A percentile compares a stretch with the other conserved stretches of the same genome.
Conservation (phyloP, 92 coral and sea anemone genomes). For the Porites lobata region DNA sequence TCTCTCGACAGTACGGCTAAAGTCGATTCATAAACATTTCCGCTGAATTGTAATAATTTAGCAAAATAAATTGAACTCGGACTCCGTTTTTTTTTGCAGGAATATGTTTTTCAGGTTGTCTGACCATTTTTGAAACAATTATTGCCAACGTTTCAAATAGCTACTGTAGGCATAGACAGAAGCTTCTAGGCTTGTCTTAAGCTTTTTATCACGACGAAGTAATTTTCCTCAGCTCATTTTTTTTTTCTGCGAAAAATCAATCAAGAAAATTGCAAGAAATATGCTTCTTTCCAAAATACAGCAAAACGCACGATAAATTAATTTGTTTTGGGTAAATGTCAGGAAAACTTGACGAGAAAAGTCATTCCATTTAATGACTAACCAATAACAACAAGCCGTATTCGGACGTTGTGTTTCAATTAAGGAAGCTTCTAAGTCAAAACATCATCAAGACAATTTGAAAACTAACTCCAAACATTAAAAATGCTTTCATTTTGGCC, state of each 20-base stretch:
- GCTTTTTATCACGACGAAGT: neutral
- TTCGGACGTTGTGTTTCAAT: slow-evolving; percentile 27
- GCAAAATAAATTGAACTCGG: too few relatives aligned
- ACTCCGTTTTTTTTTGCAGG: too few relatives aligned
- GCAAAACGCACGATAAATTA: slow-evolving; percentile 3
- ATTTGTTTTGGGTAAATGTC: slow-evolving; percentile 43
- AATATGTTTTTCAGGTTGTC: too few relatives aligned
- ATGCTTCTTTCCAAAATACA: slow-evolving; percentile 3
- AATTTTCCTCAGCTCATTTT: slow-evolving; percentile 1
- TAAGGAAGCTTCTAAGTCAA: slow-evolving; percentile 30
- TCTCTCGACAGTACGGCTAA: too few relatives aligned
- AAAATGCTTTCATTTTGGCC: slow-evolving; percentile 15
- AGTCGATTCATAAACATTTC: too few relatives aligned
- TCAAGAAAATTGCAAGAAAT: neutral
- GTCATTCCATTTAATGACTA: slow-evolving; percentile 1
- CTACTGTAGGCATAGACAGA: neutral
- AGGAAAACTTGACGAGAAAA: slow-evolving; percentile 3
- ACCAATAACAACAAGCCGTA: slow-evolving; percentile 8
- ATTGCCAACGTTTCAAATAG: neutral
- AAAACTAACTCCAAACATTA: slow-evolving; percentile 21
- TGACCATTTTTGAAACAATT: too few relatives aligned
- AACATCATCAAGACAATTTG: slow-evolving; percentile 22
- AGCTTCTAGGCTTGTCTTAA: neutral
- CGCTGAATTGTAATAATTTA: too few relatives aligned
- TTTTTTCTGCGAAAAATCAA: slow-evolving; percentile 17